Percentiles rank a stretch among this genome's conserved stretches.
Evolutionary conservation across 2,797 vertebrate species (phyloP).

Genomic region (Lepus townsendii): DNA sequence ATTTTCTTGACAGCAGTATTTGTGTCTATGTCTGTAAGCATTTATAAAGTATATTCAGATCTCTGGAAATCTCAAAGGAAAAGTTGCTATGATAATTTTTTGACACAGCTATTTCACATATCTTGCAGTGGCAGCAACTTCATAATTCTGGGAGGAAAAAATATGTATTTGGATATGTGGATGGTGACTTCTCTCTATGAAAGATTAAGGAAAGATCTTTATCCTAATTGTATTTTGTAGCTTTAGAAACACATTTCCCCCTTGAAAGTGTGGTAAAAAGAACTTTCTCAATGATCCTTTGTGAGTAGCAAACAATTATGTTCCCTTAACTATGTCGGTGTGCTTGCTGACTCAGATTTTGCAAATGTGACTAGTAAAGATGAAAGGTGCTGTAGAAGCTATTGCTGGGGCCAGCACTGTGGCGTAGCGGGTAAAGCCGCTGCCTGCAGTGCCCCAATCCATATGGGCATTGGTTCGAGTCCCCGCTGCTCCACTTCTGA

Average conservation of each 20-base stretch:
- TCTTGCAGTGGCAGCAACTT: conserved; percentile 44
- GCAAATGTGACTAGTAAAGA: not conserved
- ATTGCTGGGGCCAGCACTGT: not conserved
- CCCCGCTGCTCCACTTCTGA: too few relatives aligned
- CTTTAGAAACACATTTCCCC: conserved; percentile 51
- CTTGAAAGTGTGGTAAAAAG: conserved; percentile 36
- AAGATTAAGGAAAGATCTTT: conserved; percentile 31
- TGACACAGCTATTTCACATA: conserved; percentile 67
- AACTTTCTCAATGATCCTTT: conserved; percentile 48
- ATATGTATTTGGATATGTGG: not conserved
- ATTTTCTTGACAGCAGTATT: conserved; percentile 76
- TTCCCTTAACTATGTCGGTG: conserved; percentile 19
- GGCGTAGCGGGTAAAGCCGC: too few relatives aligned
- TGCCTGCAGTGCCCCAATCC: too few relatives aligned
- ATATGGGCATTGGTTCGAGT: too few relatives aligned
- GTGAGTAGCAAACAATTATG: conserved; percentile 44
- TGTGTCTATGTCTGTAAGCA: conserved; percentile 69
- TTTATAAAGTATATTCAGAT: conserved; percentile 67
- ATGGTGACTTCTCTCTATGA: conserved; percentile 5
- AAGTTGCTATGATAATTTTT: conserved; percentile 69
- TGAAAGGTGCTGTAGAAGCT: not conserved
- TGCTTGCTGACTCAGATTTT: conserved; percentile 51
- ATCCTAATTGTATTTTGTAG: conserved; percentile 60
- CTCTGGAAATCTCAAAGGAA: conserved; percentile 71
- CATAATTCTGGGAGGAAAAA: not conserved